A percentile compares a stretch with the other conserved stretches of the same genome.
phyloP scores from a whole-genome alignment of 2,113 vertebrate genomes.

The Macquaria ambigua region DNA sequence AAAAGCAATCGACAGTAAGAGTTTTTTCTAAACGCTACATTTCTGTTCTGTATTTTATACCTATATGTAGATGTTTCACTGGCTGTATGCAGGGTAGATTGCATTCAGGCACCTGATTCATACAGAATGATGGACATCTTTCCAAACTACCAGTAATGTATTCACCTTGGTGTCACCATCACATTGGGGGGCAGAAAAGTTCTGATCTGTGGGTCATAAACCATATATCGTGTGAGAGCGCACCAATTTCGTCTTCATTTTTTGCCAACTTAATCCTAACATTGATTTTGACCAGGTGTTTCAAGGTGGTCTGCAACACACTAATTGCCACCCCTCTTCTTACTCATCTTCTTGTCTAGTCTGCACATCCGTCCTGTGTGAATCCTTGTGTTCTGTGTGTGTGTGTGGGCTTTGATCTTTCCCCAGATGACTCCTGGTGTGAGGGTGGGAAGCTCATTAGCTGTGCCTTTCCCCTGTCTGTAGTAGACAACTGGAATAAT shows the following conservation, averaged over 20 bases:
- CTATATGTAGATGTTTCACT: not conserved
- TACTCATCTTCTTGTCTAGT: conserved; percentile 40
- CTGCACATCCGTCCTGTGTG: conserved; percentile 45
- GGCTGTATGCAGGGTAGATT: not conserved
- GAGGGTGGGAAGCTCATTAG: conserved; percentile 63
- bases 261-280: conserved; percentile 22
- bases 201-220: not conserved
- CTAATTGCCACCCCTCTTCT: conserved; percentile 47
- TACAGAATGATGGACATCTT: not conserved
- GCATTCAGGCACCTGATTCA: not conserved
- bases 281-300: conserved; percentile 61
- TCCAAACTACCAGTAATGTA: not conserved
- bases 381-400: conserved; percentile 24
- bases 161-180: not conserved
- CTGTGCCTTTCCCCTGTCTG: conserved; percentile 47
- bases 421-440: conserved; percentile 26
- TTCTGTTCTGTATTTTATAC: not conserved
- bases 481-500: conserved; percentile 40
- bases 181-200: not conserved
- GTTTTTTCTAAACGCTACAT: too few relatives aligned
- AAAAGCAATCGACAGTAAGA: too few relatives aligned
- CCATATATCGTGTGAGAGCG: not conserved
- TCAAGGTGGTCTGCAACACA: conserved; percentile 42
- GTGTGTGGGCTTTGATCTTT: conserved; percentile 67
- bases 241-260: conserved; percentile 14